These are phyloP conservation scores for Tachycineta bicolor DNA, from an alignment of 2,113 vertebrate species.

Conservation along the genomic window DNA sequence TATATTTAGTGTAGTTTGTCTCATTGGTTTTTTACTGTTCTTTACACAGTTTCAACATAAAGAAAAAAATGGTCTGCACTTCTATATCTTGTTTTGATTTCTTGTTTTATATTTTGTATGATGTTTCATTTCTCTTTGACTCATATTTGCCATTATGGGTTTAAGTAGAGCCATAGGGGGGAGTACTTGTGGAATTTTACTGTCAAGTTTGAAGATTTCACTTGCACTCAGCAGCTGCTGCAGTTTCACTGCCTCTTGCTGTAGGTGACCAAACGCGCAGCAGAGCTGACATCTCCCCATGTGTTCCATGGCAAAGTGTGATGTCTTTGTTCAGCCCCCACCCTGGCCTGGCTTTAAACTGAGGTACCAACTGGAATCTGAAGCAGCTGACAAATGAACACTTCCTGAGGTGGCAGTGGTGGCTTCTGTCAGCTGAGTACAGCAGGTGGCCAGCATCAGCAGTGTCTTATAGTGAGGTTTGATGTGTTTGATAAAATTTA, in stretches of 20 bases:
- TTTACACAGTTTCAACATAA: neutral
- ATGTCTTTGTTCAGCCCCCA: neutral
- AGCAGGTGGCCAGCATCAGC: neutral
- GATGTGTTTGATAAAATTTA: neutral
- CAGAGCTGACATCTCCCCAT: neutral
- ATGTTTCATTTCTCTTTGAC: neutral
- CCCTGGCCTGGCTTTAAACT: neutral
- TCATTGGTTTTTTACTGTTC: neutral
- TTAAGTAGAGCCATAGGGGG: neutral
- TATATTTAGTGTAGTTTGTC: neutral
- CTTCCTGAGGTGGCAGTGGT: neutral
- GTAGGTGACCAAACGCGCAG: neutral
- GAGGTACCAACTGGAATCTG: neutral
- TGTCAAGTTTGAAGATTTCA: neutral
- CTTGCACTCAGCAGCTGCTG: neutral
- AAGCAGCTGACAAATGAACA: neutral
- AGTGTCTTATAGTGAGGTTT: neutral
- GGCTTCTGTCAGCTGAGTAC: neutral
- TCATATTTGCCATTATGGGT: neutral
- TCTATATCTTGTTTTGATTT: neutral
- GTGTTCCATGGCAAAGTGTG: neutral
- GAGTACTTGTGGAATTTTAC: neutral
- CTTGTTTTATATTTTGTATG: neutral
- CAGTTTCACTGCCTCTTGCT: neutral
- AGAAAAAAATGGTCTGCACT: neutral